Conservation (phyloP, 2,797 vertebrate genomes). For the Gymnoscopelus microlampas region DNA sequence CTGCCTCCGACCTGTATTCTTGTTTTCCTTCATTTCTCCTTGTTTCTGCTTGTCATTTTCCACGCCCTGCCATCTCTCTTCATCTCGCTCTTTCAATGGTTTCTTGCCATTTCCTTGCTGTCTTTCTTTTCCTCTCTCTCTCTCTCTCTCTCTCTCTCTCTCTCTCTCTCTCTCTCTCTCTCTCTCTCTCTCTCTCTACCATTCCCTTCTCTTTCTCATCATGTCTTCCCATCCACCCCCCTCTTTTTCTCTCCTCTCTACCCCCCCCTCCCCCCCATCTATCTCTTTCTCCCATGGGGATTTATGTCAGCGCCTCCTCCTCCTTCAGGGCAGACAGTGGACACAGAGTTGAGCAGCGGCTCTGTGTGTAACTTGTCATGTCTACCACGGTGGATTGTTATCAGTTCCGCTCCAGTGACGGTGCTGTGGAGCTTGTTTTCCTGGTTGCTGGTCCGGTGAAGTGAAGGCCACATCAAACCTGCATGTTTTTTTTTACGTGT, state of each 20-base stretch:
- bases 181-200: slow-evolving; percentile 2
- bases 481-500: too few relatives aligned
- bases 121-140: slow-evolving; percentile 2
- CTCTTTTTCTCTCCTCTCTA: slow-evolving; percentile 5
- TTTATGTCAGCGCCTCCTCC: slow-evolving; percentile 11
- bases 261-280: not conserved
- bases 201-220: not conserved
- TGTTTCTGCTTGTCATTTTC: too few relatives aligned
- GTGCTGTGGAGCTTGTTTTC: too few relatives aligned
- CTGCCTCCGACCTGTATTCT: not conserved
- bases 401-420: too few relatives aligned
- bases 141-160: not conserved
- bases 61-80: too few relatives aligned
- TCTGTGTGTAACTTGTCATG: too few relatives aligned
- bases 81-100: not conserved
- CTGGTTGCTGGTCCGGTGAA: too few relatives aligned
- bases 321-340: slow-evolving; percentile 50
- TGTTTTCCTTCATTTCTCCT: not conserved
- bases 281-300: slow-evolving; percentile 22
- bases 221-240: slow-evolving; percentile 8
- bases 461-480: too few relatives aligned
- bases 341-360: slow-evolving; percentile 34
- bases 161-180: slow-evolving; percentile 13
- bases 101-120: not conserved
- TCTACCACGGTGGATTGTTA: too few relatives aligned